Conservation (phyloP, 2,888 invertebrate genomes). For the Lampropteryx suffumata region DNA sequence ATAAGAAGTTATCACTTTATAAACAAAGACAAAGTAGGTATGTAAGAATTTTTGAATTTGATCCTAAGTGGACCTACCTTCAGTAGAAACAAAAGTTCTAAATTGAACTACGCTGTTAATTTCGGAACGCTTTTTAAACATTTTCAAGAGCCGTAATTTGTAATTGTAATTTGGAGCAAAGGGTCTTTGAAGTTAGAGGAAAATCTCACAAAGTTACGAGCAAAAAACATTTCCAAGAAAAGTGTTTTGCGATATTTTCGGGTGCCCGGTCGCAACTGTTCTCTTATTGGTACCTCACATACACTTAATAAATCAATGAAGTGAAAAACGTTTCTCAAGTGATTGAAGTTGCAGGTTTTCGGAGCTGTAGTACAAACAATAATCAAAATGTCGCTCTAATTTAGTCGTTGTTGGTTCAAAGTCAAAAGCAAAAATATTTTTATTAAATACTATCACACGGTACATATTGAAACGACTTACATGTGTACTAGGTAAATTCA, state of each 20-base stretch:
- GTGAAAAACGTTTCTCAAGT: not conserved
- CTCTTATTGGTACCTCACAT: conserved; percentile 25
- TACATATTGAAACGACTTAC: too few species aligned
- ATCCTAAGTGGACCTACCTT: conserved; percentile 13
- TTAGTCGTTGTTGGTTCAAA: too few species aligned
- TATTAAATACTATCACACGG: too few species aligned
- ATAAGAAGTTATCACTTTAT: too few species aligned
- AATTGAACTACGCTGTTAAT: conserved; percentile 38
- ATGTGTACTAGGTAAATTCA: too few species aligned
- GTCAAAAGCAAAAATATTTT: too few species aligned
- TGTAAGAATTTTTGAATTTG: conserved; percentile 14
- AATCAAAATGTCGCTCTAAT: too few species aligned
- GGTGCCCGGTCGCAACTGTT: conserved; percentile 11
- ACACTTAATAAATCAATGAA: conserved; percentile 6
- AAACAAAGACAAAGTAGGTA: too few species aligned
- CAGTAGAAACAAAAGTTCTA: conserved; percentile 28
- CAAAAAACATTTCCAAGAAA: conserved; percentile 35
- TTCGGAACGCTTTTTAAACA: conserved; percentile 37
- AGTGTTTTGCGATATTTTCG: conserved; percentile 30
- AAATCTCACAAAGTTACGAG: conserved; percentile 37
- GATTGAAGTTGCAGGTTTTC: too few species aligned
- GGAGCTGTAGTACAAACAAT: too few species aligned
- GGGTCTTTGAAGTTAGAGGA: conserved; percentile 38
- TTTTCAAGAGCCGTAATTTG: conserved; percentile 37
- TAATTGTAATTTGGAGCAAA: conserved; percentile 40